A percentile compares a stretch with the other conserved stretches of the same genome.
Evolutionary conservation across 2,888 invertebrate species (phyloP).

Genomic region (Lasioglossum marginatum): DNA sequence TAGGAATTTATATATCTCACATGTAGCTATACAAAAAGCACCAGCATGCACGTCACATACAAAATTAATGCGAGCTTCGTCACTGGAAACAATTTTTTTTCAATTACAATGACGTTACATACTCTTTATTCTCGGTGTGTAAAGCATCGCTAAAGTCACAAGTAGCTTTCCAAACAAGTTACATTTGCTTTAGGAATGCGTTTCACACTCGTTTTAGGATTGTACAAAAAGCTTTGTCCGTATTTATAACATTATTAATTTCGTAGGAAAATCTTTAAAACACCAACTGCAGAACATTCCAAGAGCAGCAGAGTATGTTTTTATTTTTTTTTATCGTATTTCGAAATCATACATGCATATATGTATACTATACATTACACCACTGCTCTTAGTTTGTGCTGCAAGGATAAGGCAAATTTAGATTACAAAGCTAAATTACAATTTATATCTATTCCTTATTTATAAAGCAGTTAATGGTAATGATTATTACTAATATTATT

Average conservation of each 20-base stretch:
- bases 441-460: constrained; percentile 66
- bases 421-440: constrained; percentile 72
- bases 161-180: constrained; percentile 48
- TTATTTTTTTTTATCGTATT: constrained; percentile 31
- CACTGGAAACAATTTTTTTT: constrained; percentile 48
- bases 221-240: constrained; percentile 71
- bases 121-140: constrained; percentile 52
- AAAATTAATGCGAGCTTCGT: constrained; percentile 53
- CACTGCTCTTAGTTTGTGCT: constrained; percentile 67
- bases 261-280: constrained; percentile 63
- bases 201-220: constrained; percentile 52
- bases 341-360: constrained; percentile 45
- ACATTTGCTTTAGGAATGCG: constrained; percentile 60
- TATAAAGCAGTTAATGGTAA: constrained; percentile 65
- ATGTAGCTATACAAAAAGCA: constrained; percentile 74
- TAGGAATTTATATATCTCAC: constrained; percentile 66
- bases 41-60: constrained; percentile 68
- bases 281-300: constrained; percentile 52
- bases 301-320: constrained; percentile 59
- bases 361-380: constrained; percentile 37
- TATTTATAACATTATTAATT: constrained; percentile 62
- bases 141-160: constrained; percentile 61
- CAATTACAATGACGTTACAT: constrained; percentile 53
- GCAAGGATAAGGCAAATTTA: constrained; percentile 77
- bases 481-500: constrained; percentile 63